phyloP scores from a whole-genome alignment of 2,797 vertebrate genomes.

The Sebastes steindachneri region DNA sequence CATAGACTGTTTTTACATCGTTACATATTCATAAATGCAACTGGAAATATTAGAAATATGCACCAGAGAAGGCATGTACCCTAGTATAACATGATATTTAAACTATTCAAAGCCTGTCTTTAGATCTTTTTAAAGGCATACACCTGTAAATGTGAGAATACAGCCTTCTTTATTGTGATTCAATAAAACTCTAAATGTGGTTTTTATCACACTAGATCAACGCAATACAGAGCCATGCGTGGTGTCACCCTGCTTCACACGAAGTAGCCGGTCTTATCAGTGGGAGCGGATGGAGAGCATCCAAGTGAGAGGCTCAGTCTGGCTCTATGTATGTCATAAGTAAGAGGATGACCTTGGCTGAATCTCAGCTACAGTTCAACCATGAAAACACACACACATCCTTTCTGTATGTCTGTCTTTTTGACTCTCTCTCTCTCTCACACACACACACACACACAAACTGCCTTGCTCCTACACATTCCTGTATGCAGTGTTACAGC shows the following conservation, averaged over 20 bases:
- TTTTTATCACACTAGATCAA: constrained; percentile 47
- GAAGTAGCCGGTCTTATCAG: constrained; percentile 70
- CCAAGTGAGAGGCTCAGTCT: constrained; percentile 75
- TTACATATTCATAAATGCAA: not conserved
- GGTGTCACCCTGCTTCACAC: constrained; percentile 45
- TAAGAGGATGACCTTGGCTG: constrained; percentile 77
- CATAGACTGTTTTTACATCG: not conserved
- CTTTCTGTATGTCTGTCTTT: not conserved
- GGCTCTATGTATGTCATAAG: constrained; percentile 79
- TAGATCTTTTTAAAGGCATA: not conserved
- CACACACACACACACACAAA: constrained; percentile 14
- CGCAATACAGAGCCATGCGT: constrained; percentile 28
- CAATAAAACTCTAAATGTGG: constrained; percentile 32
- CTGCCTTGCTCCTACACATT: constrained; percentile 63
- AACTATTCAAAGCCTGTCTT: not conserved
- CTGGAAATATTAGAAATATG: not conserved
- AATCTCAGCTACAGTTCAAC: constrained; percentile 49
- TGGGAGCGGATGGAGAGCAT: constrained; percentile 75
- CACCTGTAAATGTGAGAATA: not conserved
- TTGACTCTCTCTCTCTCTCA: not conserved
- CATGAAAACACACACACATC: not conserved
- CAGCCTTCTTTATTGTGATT: not conserved
- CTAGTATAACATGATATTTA: not conserved
- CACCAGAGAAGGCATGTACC: not conserved
- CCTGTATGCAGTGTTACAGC: constrained; percentile 50